These are phyloP conservation scores for Chrysopilus asiliformis DNA, from an alignment of 2,888 invertebrate genomes.

Conservation along the genomic window DNA sequence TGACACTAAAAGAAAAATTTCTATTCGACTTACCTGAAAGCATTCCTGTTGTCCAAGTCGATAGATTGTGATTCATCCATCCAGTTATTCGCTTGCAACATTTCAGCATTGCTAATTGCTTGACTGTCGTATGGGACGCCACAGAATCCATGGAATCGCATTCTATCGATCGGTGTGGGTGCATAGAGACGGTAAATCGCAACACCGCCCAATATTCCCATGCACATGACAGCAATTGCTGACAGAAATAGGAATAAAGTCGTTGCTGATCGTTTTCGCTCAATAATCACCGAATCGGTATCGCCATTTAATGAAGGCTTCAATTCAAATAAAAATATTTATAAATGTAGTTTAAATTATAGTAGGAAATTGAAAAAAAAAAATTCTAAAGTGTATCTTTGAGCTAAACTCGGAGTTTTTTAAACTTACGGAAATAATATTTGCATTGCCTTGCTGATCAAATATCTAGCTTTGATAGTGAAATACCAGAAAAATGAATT, in stretches of 20 bases:
- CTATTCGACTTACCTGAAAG: neutral
- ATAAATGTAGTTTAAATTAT: neutral
- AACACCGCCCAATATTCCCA: constrained; percentile 57
- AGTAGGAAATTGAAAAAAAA: neutral
- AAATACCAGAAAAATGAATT: too few relatives aligned
- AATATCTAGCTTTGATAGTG: too few relatives aligned
- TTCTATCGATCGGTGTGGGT: constrained; percentile 43
- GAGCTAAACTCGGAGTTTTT: too few relatives aligned
- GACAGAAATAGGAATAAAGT: constrained; percentile 56
- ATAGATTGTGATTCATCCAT: constrained; percentile 5
- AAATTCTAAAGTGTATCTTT: too few relatives aligned
- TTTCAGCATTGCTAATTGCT: constrained; percentile 5
- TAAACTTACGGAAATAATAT: too few relatives aligned
- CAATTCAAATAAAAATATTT: neutral
- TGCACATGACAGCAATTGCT: constrained; percentile 54
- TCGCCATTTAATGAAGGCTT: constrained; percentile 32
- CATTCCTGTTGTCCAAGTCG: too few relatives aligned
- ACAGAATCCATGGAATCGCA: constrained; percentile 32
- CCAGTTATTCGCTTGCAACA: neutral
- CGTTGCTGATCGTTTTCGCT: constrained; percentile 44
- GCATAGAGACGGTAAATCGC: constrained; percentile 63
- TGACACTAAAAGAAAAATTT: neutral
- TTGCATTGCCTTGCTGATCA: too few relatives aligned
- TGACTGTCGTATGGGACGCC: constrained; percentile 31
- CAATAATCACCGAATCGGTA: constrained; percentile 25